Evolutionary conservation across 2,888 invertebrate genomes (phyloP), one percentile per base, ranked within the genome.

Genomic region (Drosophila trichaetosa): DNA sequence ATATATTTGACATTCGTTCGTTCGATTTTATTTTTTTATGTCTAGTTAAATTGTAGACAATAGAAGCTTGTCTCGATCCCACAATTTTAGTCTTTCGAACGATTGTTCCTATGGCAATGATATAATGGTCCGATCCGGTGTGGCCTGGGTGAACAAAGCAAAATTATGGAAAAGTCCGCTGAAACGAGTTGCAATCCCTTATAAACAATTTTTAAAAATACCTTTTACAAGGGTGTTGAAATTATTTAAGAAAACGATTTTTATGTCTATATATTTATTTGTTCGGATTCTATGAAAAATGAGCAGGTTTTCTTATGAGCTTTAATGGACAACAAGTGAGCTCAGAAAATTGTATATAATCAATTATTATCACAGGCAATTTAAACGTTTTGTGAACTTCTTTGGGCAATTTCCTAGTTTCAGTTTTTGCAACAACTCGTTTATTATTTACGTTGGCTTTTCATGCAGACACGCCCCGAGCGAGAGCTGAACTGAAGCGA

Each of bases 391-490:
- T 40, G 11, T 11, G 6, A 31, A 29, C n/a, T 31, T 51, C n/a
- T 13, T 51, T 13, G n/a, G 7, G 13, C 11, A n/a, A 31, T 18
- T 51, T 51, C 1, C 11, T 49, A 49, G 24, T 18, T 38, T 13
- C 38, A n/a, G 31, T 42, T n/a, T 21, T 16, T 36, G 11, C 48
- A 10, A 21, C 34, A 27, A 16, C n/a, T 29, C 33, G 16, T 61
- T 46, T 27, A 53, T 27, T 24, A 36, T 42, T 31, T 29, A 27
- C 21, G 24, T 42, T 11, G 33, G 66, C 57, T 69, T 53, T 73
- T 66, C 38, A 24, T 60, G 51, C 36, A 27, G 58, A 66, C 65
- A 66, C 69, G 31, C 69, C 67, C 60, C 34, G 31, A 67, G 53
- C 70, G 40, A 54, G 36, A 27, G 27, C 48, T 21, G 53, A 52